Percentiles rank a stretch among this genome's conserved stretches.
Evolutionary conservation across 2,888 invertebrate genomes (phyloP).

Genomic region (Orthonevra nobilis): DNA sequence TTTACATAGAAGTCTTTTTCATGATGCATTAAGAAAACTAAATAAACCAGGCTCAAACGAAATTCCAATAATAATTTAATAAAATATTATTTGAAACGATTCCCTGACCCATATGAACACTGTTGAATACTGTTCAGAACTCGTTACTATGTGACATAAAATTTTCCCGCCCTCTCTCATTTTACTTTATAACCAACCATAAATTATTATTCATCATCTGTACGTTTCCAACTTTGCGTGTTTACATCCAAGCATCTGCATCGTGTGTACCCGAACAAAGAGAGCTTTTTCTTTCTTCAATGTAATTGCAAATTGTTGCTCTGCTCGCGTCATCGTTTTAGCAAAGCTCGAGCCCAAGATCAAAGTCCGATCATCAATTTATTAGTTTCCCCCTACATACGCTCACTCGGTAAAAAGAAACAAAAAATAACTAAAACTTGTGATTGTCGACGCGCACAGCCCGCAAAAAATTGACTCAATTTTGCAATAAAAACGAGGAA

Average conservation of each 20-base stretch:
- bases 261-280: constrained; percentile 8
- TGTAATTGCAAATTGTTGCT: constrained; percentile 5
- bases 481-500: constrained; percentile 37
- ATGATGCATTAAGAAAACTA: too few species aligned
- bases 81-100: too few species aligned
- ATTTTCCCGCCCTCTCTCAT: too few species aligned
- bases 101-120: too few species aligned
- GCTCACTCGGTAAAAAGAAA: constrained; percentile 7
- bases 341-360: constrained; percentile 36
- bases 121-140: too few species aligned
- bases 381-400: constrained; percentile 50
- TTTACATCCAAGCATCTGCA: neutral
- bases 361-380: constrained; percentile 42
- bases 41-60: too few species aligned
- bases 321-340: constrained; percentile 51
- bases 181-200: too few species aligned
- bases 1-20: too few species aligned
- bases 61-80: too few species aligned
- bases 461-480: constrained; percentile 32
- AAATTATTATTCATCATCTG: neutral
- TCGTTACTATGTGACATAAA: too few species aligned
- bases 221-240: constrained; percentile 14
- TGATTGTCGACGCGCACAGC: too few species aligned
- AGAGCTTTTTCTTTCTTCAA: constrained; percentile 18
- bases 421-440: neutral